Conservation (phyloP, 2,888 invertebrate genomes). For the Tanytarsus gracilentus region DNA sequence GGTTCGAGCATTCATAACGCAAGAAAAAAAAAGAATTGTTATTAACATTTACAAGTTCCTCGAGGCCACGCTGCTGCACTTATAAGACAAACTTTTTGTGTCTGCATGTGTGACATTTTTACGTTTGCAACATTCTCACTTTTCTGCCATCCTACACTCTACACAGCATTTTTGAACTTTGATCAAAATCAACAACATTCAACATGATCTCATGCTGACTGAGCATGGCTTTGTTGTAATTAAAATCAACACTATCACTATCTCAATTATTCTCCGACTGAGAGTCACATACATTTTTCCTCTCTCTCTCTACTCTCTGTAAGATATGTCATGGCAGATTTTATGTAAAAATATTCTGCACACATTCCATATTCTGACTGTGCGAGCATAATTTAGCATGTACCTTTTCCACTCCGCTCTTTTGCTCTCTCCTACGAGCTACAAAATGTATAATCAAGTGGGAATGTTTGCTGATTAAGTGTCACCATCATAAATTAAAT, state of each 20-base stretch:
- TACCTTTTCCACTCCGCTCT: too few relatives aligned
- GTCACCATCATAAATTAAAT: too few relatives aligned
- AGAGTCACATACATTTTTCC: too few relatives aligned
- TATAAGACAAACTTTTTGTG: neutral
- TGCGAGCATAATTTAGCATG: too few relatives aligned
- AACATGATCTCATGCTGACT: constrained; percentile 6
- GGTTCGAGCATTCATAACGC: neutral
- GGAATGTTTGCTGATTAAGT: too few relatives aligned
- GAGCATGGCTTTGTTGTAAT: constrained; percentile 12
- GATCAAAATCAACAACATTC: constrained; percentile 9
- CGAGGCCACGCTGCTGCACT: neutral
- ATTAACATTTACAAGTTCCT: neutral
- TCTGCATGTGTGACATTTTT: constrained; percentile 10
- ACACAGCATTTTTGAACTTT: neutral
- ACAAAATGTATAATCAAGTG: too few relatives aligned
- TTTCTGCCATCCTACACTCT: neutral
- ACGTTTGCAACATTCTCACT: neutral
- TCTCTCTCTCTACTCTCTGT: neutral
- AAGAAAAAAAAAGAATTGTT: neutral
- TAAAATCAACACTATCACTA: constrained; percentile 15
- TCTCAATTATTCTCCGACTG: constrained; percentile 10
- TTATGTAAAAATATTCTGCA: too few relatives aligned
- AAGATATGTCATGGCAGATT: too few relatives aligned
- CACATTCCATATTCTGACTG: too few relatives aligned
- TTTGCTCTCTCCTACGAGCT: too few relatives aligned